A percentile compares a stretch with the other conserved stretches of the same genome.
Evolutionary conservation across 2,888 invertebrate genomes (phyloP).

Genomic region (Lasioglossum figueresi): DNA sequence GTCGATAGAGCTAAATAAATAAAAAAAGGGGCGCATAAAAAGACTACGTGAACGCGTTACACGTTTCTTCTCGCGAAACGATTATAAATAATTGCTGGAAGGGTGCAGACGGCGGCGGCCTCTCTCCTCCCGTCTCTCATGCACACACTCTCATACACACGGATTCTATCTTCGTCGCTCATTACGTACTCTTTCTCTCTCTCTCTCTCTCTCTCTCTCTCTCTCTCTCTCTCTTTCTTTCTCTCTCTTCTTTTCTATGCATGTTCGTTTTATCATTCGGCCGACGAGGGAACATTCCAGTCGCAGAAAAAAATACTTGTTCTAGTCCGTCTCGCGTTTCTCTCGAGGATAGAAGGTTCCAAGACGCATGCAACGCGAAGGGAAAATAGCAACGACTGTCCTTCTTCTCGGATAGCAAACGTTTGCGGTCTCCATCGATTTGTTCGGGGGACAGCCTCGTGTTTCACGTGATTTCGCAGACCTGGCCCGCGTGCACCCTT

Average conservation of each 20-base stretch:
- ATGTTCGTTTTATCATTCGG: neutral
- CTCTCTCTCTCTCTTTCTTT: too few species aligned
- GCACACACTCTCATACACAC: neutral
- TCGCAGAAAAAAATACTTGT: constrained; percentile 14
- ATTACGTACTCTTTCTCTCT: neutral
- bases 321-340: neutral
- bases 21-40: constrained; percentile 41
- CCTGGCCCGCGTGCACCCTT: constrained; percentile 66
- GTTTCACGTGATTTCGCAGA: constrained; percentile 32
- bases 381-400: neutral
- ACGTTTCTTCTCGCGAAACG: constrained; percentile 51
- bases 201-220: too few species aligned
- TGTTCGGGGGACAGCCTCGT: constrained; percentile 6
- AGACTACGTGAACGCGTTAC: constrained; percentile 17
- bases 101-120: constrained; percentile 68
- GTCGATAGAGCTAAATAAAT: constrained; percentile 57
- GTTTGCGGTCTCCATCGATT: neutral
- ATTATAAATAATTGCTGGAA: constrained; percentile 70
- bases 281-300: neutral
- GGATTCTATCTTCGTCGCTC: constrained; percentile 6
- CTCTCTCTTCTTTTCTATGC: too few species aligned
- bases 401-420: neutral
- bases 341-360: neutral
- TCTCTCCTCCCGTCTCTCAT: constrained; percentile 38
- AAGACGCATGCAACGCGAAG: neutral